Conservation (phyloP, 1,140 invertebrate species). For the Saccostrea echinata region DNA sequence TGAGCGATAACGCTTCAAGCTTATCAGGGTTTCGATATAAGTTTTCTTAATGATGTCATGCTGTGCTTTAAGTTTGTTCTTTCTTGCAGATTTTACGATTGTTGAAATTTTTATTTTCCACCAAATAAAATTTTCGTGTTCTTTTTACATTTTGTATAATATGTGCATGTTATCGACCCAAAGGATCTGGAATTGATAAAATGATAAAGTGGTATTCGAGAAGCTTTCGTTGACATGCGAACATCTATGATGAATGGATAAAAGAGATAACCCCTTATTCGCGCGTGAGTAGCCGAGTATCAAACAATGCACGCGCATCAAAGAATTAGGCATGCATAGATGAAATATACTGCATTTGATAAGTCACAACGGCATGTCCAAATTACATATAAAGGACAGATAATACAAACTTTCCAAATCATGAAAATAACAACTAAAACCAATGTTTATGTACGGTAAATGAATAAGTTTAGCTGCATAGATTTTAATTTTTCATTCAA, state of each 20-base stretch:
- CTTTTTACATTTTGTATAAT: constrained; percentile 38
- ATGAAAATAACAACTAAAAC: no score
- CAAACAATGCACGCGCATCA: constrained; percentile 37
- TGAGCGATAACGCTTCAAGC: constrained; percentile 1
- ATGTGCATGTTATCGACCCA: constrained; percentile 5
- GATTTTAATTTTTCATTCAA: no score
- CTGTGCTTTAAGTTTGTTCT: constrained; percentile 19
- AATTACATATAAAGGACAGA: not conserved
- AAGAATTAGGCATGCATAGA: constrained; percentile 31
- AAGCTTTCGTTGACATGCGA: constrained; percentile 36
- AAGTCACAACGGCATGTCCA: constrained; percentile 8
- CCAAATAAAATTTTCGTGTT: constrained; percentile 29
- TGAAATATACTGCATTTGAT: constrained; percentile 31
- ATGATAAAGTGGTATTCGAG: constrained; percentile 31
- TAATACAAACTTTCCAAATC: no score
- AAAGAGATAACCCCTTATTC: not conserved
- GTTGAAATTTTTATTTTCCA: constrained; percentile 35
- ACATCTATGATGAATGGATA: constrained; percentile 31
- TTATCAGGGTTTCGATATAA: constrained; percentile 20
- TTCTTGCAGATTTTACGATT: constrained; percentile 39
- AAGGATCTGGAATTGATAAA: constrained; percentile 17
- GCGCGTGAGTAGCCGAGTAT: constrained; percentile 28
- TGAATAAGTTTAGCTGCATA: no score
- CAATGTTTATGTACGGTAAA: no score
- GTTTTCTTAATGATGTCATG: constrained; percentile 29